Base-by-base conservation (phyloP, 2,888 invertebrate genomes). In the Hyalella azteca region DNA sequence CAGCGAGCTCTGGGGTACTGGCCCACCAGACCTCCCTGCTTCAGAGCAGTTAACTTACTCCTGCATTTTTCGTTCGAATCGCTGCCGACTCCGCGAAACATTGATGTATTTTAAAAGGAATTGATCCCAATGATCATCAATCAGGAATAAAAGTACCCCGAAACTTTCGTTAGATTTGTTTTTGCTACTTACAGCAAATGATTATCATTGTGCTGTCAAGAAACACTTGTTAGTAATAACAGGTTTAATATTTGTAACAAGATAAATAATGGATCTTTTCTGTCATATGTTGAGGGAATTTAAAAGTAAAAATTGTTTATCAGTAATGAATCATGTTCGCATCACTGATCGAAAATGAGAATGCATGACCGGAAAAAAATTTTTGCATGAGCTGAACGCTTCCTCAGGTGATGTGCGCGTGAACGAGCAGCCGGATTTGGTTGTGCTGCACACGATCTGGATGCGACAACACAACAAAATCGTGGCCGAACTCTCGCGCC, bases 391-490 rank as follows among this genome's bases (percentile, higher is more conserved):
- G 59, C 22, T 26, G n/a, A 9, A 15, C 22, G 29, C n/a, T 9
- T 19, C 7, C 26, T 39, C 86, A 85, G 89, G 89, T 22, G 89
- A 89, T 83, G 86, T 87, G 3, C 86, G 89, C 59, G 88, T 88
- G 76, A 89, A 89, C 85, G 89, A 89, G 85, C 88, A 89, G 84
- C 86, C 88, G 0, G 87, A 88, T 78, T 86, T 90, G 81, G 88
- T 89, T 2, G 86, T 89, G 45, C 87, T 90, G 86, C 90, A 90
- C 84, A 89, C 89, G 0, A 82, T 90, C 19, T 90, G 89, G 88
- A 86, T 90, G 83, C 85, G 90, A 45, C 89, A 90, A 80, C 90
- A 90, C 86, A 90, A 90, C 86, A 85, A 89, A 5, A 86, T 90
- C n/a, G 90, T 89, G 4, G 84, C 86, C n/a, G 86, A 82, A 7